phyloP scores from a whole-genome alignment of 2,888 invertebrate species.

The Polyommatus icarus region DNA sequence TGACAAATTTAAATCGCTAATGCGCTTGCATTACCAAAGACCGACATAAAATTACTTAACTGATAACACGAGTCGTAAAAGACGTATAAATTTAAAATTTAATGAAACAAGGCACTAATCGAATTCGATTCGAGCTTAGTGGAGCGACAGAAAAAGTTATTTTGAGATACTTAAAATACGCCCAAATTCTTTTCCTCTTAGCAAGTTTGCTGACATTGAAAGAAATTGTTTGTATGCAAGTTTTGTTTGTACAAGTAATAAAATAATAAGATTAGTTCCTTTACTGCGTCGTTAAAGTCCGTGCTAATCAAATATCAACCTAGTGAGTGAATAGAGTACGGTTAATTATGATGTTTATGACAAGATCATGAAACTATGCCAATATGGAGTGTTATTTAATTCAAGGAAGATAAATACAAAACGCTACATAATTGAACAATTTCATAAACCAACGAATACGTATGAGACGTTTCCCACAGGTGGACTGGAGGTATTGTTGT shows the following conservation, averaged over 20 bases:
- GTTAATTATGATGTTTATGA: background rate
- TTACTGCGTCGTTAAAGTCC: background rate
- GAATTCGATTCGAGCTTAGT: conserved; percentile 20
- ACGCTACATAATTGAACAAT: conserved; percentile 2
- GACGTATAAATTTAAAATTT: conserved; percentile 20
- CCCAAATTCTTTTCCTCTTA: background rate
- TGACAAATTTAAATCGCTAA: conserved; percentile 28
- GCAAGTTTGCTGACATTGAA: conserved; percentile 3
- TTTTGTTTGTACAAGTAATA: background rate
- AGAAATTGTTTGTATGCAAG: background rate
- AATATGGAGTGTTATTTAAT: background rate
- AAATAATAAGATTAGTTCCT: conserved; percentile 4
- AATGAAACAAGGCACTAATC: conserved; percentile 22
- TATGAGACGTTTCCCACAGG: conserved; percentile 30
- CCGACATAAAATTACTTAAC: conserved; percentile 23
- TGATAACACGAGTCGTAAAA: conserved; percentile 26
- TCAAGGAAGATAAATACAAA: conserved; percentile 1
- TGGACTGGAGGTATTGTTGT: conserved; percentile 23
- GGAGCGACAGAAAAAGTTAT: conserved; percentile 7
- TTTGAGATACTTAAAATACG: background rate
- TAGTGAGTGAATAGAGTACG: background rate
- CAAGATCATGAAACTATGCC: background rate
- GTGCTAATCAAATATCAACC: background rate
- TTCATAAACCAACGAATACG: conserved; percentile 26
- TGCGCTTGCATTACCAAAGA: conserved; percentile 15